Base-by-base conservation (phyloP, 2,888 invertebrate species). In the Sinodicranocentrus sp. region DNA sequence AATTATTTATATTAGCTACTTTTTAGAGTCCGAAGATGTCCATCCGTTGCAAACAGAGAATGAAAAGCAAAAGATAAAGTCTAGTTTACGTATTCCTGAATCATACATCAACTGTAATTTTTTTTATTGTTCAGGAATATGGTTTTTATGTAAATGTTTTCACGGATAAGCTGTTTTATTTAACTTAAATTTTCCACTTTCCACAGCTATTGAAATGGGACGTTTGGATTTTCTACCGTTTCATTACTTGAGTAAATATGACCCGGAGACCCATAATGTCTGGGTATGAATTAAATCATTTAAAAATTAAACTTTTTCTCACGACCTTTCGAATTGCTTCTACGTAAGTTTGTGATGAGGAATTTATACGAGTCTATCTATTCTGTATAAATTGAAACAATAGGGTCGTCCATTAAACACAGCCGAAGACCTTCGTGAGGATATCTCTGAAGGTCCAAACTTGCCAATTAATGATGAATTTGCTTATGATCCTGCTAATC, bases 401-500 rank as follows among this genome's bases (percentile, higher is more conserved):
- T 21, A 85, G 87, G 87, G 87, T 6, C 48, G 68, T 2, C 75
- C 85, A 6, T 63, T 85, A 33, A 48, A 65, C n/a, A 54, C 57
- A n/a, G 57, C 44, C n/a, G 80, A 82, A 52, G 80, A 73, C 15
- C 26, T 84, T 2, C 3, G 61, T 2, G 65, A 72, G 5, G 39
- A 39, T 6, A 28, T 17, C 26, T 48, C 73, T 25, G 44, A 59
- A 17, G 73, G 63, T 5, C 70, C 77, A 13, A 63, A 79, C 2
- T 48, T 70, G 6, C 70, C 54, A 3, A 19, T 44, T 15, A 76
- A 83, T 52, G 65, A 68, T 3, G 85, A 84, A 17, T 84, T 84
- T 76, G 86, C 79, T 2, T 87, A 87, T 33, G 82, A 87, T 77
- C 86, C 87, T 2, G 83, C 80, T 10, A 65, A 65, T 19, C 68